Base-by-base conservation (phyloP, 2,113 vertebrate genomes). In the Mandrillus leucophaeus region DNA sequence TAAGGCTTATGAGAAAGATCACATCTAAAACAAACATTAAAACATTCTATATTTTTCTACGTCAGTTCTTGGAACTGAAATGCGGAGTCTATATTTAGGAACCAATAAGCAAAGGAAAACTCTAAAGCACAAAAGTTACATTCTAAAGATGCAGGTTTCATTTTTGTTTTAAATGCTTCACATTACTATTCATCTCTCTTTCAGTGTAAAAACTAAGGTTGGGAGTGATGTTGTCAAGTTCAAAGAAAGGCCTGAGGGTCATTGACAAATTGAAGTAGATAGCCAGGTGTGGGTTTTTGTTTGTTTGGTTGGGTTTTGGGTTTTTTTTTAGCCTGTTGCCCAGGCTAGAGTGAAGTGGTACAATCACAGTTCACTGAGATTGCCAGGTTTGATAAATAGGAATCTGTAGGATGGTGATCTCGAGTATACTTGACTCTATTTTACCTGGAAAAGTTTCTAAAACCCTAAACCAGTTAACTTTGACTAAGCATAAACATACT, bases 81-180 rank as follows among this genome's bases (percentile, higher is more conserved):
- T 59, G 45, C 35, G 11, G 64, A 95, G 52, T 23, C 27, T 70
- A 8, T 32, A 32, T 40, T 97, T 76, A 66, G 30, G 18, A 90
- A 50, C 18, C 66, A 78, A 88, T 17, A 40, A 70, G 38, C 3
- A 76, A 43, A 90, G 18, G 10, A 76, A 87, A 92, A 80, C 27
- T 64, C 57, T 76, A 20, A 79, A 96, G 59, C 79, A 70, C 59
- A 64, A 52, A 82, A 50, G 85, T 72, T 50, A 32, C 57, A 61
- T 38, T 61, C 32, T 93, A 40, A 72, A 57, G 35, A 70, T 68
- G 12, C 12, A 75, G 9, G 10, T 73, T 96, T 86, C 48, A 32
- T 78, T 93, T 96, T 59, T 95, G 45, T 68, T 93, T 83, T 73
- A 22, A 93, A 76, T 89, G 93, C 64, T 96, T 94, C 66, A 82